Evolutionary conservation across 2,888 invertebrate species (phyloP), one percentile per base, ranked within the genome.

Genomic region (Melitaea athalia): DNA sequence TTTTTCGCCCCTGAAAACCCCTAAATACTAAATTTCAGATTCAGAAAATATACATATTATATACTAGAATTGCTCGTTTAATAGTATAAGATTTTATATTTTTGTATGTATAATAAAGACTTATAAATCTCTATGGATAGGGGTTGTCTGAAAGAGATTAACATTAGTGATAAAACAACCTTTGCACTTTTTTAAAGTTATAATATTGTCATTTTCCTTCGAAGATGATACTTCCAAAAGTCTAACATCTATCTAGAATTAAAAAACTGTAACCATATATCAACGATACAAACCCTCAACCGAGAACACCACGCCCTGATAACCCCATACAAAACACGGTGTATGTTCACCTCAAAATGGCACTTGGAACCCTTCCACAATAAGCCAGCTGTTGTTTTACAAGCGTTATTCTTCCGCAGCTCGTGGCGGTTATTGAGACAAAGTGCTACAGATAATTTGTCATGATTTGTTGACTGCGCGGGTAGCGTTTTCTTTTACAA

Each of bases 291-390:
- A 45, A 60, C 63, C 38, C 64, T 66, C 63, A 70, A 50, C 67
- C 70, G 50, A 67, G 67, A 70, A 67, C 43, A 60, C 60, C 49
- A 67, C 67, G 67, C 67, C 64, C 70, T 67, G 45, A 61, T 70
- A 59, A 61, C 17, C 60, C 12, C 47, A 14, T 38, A 67, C 67
- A 61, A 33, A 47, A 17, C 47, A 42, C 45, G 17, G 55, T 62
- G 47, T 66, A 53, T 38, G 53, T 24, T n/a, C 61, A 24, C 10
- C 66, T 42, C 66, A 49, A 53, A 45, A 60, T 33, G 47, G 24
- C 52, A 67, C 66, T 47, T 62, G 55, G 64, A 59, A 69, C 59
- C 62, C 65, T 65, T 65, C 62, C 59, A 59, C 59, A 59, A 45
- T 50, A 55, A 60, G 50, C 59, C 50, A 63, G 68, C 63, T 59